Percentiles rank a stretch among this genome's conserved stretches.
Evolutionary conservation across 1,140 invertebrate species (phyloP).

Genomic region (Archivesica marissinica): DNA sequence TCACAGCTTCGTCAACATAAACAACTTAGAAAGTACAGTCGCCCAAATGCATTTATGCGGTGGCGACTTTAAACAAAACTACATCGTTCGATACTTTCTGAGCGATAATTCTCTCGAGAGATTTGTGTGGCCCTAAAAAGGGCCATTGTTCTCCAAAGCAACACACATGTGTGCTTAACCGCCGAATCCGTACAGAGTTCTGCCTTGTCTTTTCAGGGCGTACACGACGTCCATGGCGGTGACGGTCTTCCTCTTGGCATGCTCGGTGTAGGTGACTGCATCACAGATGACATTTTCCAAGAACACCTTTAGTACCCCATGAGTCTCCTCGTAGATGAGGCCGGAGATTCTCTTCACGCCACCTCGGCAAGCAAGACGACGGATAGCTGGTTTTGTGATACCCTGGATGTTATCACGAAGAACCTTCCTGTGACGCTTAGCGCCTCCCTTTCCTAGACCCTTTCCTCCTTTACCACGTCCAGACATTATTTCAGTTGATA

Average conservation of each 20-base stretch:
- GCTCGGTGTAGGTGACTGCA: conserved; percentile 93
- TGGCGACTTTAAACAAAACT: no score
- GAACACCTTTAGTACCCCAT: conserved; percentile 88
- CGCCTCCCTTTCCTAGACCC: conserved; percentile 80
- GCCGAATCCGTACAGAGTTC: conserved; percentile 87
- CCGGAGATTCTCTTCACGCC: conserved; percentile 91
- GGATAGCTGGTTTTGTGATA: no score
- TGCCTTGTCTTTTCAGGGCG: conserved; percentile 92
- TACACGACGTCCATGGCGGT: conserved; percentile 96
- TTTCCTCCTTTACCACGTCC: conserved; percentile 81
- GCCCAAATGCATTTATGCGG: no score
- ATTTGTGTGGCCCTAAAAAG: no score
- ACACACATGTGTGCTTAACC: conserved; percentile 81
- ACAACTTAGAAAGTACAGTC: no score
- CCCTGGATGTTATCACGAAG: conserved; percentile 90
- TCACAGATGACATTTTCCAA: conserved; percentile 92
- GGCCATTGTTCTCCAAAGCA: neutral
- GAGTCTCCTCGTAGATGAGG: conserved; percentile 87
- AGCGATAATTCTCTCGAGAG: no score
- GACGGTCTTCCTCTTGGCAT: conserved; percentile 92
- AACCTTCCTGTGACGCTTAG: conserved; percentile 82
- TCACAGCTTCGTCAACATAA: no score
- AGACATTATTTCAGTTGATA: conserved; percentile 78
- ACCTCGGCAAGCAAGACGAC: conserved; percentile 89
- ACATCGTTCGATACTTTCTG: no score